Percentiles rank a stretch among this genome's conserved stretches.
These are phyloP conservation scores for Bellardia bayeri DNA, from an alignment of 2,888 invertebrate genomes.

Conservation along the genomic window DNA sequence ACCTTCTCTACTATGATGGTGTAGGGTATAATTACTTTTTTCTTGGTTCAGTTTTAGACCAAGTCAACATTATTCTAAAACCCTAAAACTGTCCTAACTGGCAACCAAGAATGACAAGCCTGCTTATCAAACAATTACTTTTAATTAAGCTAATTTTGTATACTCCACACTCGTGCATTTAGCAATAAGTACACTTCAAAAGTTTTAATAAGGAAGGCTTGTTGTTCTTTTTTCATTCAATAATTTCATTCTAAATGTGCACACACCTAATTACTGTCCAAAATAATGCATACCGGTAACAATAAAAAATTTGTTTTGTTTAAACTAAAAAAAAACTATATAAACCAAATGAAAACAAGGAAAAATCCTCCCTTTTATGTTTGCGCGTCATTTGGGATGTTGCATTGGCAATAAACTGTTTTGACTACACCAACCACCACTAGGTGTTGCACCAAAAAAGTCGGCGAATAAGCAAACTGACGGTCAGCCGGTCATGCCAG, in stretches of 20 bases:
- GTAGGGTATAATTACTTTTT: too few relatives aligned
- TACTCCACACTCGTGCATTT: too few relatives aligned
- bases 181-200: too few relatives aligned
- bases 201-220: too few relatives aligned
- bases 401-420: conserved; percentile 19
- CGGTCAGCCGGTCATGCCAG: background rate
- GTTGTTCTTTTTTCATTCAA: too few relatives aligned
- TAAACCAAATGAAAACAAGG: background rate
- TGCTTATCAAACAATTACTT: too few relatives aligned
- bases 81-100: too few relatives aligned
- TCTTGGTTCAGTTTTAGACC: too few relatives aligned
- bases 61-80: too few relatives aligned
- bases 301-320: conserved; percentile 20
- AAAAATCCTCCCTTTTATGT: conserved; percentile 51
- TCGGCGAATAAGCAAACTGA: conserved; percentile 5
- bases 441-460: conserved; percentile 28
- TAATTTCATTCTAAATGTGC: conserved; percentile 5
- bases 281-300: background rate
- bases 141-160: too few relatives aligned
- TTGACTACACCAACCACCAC: conserved; percentile 11
- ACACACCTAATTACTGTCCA: conserved; percentile 19
- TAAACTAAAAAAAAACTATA: conserved; percentile 19
- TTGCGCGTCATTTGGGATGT: conserved; percentile 47
- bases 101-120: too few relatives aligned
- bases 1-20: too few relatives aligned